A percentile compares a stretch with the other conserved stretches of the same genome.
phyloP scores from a whole-genome alignment of 2,888 invertebrate species.

The Cheilosia variabilis region DNA sequence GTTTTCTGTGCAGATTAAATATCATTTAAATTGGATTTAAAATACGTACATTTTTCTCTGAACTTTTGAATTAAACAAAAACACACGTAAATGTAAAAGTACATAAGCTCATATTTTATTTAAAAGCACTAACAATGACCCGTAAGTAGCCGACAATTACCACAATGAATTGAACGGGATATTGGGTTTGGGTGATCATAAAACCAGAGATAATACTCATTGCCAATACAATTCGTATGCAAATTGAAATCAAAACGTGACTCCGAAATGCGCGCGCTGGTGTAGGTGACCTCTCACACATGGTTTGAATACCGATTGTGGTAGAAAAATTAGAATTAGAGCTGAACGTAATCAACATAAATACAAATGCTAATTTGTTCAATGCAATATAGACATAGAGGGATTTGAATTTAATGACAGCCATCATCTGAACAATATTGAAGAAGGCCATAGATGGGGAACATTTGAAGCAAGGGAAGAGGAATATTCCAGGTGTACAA shows the following conservation, averaged over 20 bases:
- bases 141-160: conserved; percentile 61
- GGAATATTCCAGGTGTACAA: neutral
- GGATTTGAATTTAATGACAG: conserved; percentile 28
- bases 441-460: neutral
- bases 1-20: too few relatives aligned
- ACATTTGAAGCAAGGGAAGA: neutral
- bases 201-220: conserved; percentile 52
- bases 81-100: neutral
- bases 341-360: conserved; percentile 25
- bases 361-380: conserved; percentile 45
- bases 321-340: conserved; percentile 49
- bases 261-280: conserved; percentile 28
- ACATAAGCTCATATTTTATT: conserved; percentile 28
- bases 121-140: conserved; percentile 36
- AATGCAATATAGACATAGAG: conserved; percentile 29
- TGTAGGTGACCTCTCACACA: conserved; percentile 11
- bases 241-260: conserved; percentile 69
- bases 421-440: neutral
- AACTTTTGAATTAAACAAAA: too few relatives aligned
- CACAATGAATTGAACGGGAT: conserved; percentile 50
- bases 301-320: conserved; percentile 49
- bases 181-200: conserved; percentile 49
- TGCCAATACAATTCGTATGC: conserved; percentile 65
- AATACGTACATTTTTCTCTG: too few relatives aligned
- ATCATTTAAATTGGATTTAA: too few relatives aligned